A percentile compares a stretch with the other conserved stretches of the same genome.
These are phyloP conservation scores for Protomyctophum bolini DNA, from an alignment of 2,113 vertebrate genomes.

Conservation along the genomic window DNA sequence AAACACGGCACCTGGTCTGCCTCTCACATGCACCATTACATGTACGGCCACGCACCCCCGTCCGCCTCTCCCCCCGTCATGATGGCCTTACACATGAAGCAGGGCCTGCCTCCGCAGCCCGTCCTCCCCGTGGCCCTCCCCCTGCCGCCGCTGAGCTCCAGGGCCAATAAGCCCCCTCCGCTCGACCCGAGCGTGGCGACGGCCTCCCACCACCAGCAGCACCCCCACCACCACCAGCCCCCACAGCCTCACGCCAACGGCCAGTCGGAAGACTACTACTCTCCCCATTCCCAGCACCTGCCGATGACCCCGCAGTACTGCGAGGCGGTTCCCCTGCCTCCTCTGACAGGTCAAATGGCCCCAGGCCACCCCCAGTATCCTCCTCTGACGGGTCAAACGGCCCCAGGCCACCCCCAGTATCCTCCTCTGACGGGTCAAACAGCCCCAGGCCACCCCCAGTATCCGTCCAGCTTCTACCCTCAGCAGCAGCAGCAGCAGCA, in stretches of 20 bases:
- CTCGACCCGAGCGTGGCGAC: constrained; percentile 59
- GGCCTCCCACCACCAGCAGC: constrained; percentile 54
- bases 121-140: constrained; percentile 79
- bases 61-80: constrained; percentile 73
- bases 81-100: constrained; percentile 75
- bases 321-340: constrained; percentile 75
- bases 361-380: constrained; percentile 79
- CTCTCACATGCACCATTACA: constrained; percentile 72
- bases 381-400: constrained; percentile 57
- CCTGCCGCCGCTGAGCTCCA: constrained; percentile 72
- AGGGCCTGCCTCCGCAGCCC: constrained; percentile 69
- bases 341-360: constrained; percentile 58
- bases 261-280: constrained; percentile 72
- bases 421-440: too few species aligned
- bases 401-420: constrained; percentile 72
- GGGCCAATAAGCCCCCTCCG: constrained; percentile 69
- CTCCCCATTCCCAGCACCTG: constrained; percentile 67
- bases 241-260: constrained; percentile 69
- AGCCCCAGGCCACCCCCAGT: constrained; percentile 79
- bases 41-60: constrained; percentile 75
- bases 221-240: constrained; percentile 66
- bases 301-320: constrained; percentile 69
- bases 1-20: constrained; percentile 81
- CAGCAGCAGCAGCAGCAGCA: constrained; percentile 66
- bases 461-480: constrained; percentile 49